Conservation (phyloP, 2,888 invertebrate species). For the Eupeodes luniger region DNA sequence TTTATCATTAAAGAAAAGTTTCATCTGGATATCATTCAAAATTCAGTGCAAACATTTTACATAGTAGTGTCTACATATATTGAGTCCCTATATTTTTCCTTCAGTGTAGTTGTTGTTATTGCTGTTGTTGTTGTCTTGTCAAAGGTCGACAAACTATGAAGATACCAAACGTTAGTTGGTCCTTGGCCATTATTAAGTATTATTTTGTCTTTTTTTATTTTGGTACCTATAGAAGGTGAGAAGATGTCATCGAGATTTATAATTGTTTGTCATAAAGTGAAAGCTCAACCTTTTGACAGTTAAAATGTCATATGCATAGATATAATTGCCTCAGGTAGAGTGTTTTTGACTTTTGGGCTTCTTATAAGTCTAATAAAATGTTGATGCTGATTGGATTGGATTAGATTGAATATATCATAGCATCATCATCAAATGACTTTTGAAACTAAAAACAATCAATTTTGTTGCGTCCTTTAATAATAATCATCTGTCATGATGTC, state of each 20-base stretch:
- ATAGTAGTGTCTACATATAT: too few species aligned
- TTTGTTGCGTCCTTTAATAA: constrained; percentile 51
- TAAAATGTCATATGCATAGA: constrained; percentile 10
- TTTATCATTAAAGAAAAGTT: too few species aligned
- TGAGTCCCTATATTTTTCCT: too few species aligned
- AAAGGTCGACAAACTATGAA: not conserved
- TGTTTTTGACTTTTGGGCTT: not conserved
- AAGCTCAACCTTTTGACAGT: constrained; percentile 48
- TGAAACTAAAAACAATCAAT: constrained; percentile 51
- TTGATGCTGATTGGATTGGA: constrained; percentile 54
- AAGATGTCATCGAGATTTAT: constrained; percentile 42
- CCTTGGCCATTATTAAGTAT: not conserved
- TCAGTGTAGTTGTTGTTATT: not conserved
- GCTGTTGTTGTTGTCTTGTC: not conserved
- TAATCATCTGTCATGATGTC: constrained; percentile 46
- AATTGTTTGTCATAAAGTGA: constrained; percentile 6
- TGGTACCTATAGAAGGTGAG: constrained; percentile 37
- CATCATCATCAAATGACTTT: constrained; percentile 34
- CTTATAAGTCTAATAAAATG: not conserved
- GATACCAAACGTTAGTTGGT: not conserved
- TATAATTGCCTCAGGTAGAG: constrained; percentile 33
- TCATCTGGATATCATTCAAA: too few species aligned
- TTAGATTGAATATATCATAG: constrained; percentile 2
- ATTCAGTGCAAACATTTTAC: too few species aligned
- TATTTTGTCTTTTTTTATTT: not conserved